Conservation (phyloP, 2,797 vertebrate species). For the Microctenopoma steveboyesi region DNA sequence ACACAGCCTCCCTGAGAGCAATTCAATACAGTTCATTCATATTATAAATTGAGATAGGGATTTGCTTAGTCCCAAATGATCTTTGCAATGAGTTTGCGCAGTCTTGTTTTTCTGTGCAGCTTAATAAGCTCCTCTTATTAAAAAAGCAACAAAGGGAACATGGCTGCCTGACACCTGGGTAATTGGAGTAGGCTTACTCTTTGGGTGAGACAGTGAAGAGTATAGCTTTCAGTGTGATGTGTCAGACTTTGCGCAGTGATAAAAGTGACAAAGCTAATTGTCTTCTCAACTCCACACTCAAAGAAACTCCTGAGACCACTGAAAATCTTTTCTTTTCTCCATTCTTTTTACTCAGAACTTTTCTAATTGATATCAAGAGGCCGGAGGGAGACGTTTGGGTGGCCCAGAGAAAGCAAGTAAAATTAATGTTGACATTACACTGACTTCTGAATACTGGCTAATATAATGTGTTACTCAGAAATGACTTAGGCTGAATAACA, state of each 20-base stretch:
- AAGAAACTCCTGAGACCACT: conserved; percentile 38
- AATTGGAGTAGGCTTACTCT: conserved; percentile 61
- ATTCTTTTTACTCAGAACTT: conserved; percentile 28
- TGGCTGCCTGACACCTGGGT: conserved; percentile 53
- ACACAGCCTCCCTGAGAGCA: conserved; percentile 24
- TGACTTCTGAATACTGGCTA: conserved; percentile 16
- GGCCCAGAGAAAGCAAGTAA: conserved; percentile 36
- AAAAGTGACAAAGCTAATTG: conserved; percentile 67
- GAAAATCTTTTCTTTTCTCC: conserved; percentile 25
- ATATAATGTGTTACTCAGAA: conserved; percentile 4
- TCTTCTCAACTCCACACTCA: conserved; percentile 31
- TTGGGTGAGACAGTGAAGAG: conserved; percentile 13
- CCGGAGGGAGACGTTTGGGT: conserved; percentile 46
- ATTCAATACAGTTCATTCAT: conserved; percentile 26
- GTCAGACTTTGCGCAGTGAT: conserved; percentile 38
- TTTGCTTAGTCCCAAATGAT: conserved; percentile 36
- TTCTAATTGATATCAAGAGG: conserved; percentile 46
- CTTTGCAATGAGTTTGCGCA: conserved; percentile 24
- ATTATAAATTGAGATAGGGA: conserved; percentile 45
- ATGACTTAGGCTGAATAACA: conserved; percentile 12
- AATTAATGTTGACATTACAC: conserved; percentile 35
- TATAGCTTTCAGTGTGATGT: conserved; percentile 43
- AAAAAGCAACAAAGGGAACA: conserved; percentile 51
- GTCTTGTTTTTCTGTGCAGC: conserved; percentile 23
- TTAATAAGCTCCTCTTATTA: conserved; percentile 48